A percentile compares a stretch with the other conserved stretches of the same genome.
phyloP scores from a whole-genome alignment of 2,888 invertebrate genomes.

The Panopea generosa region DNA sequence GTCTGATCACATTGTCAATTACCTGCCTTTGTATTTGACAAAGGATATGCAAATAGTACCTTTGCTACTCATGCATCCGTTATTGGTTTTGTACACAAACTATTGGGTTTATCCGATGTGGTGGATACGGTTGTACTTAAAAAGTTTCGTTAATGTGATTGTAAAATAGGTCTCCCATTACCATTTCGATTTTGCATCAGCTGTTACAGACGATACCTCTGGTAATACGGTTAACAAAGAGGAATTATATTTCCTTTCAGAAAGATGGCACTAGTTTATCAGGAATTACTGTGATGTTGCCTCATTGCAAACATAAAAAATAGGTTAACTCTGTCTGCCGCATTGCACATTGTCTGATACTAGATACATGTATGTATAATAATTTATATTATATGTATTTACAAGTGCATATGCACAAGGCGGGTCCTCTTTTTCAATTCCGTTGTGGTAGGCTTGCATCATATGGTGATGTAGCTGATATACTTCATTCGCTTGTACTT shows the following conservation, averaged over 20 bases:
- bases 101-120: not conserved
- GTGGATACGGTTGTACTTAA: not conserved
- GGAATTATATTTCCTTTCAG: not conserved
- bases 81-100: not conserved
- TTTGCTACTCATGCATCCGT: conserved; percentile 8
- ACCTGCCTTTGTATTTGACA: not conserved
- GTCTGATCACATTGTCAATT: not conserved
- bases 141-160: conserved; percentile 3
- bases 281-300: not conserved
- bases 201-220: not conserved
- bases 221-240: not conserved
- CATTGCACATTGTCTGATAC: no score
- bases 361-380: no score
- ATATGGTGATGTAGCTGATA: no score
- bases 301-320: conserved; percentile 17
- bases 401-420: no score
- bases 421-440: no score
- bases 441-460: no score
- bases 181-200: not conserved
- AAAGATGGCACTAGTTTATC: not conserved
- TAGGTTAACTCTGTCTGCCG: no score
- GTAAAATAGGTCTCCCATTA: conserved; percentile 4
- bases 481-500: no score
- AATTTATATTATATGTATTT: no score
- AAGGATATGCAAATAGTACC: not conserved